Percentiles rank a stretch among this genome's conserved stretches.
phyloP scores from a whole-genome alignment of 1,140 invertebrate genomes.

The Pararge aegeria region DNA sequence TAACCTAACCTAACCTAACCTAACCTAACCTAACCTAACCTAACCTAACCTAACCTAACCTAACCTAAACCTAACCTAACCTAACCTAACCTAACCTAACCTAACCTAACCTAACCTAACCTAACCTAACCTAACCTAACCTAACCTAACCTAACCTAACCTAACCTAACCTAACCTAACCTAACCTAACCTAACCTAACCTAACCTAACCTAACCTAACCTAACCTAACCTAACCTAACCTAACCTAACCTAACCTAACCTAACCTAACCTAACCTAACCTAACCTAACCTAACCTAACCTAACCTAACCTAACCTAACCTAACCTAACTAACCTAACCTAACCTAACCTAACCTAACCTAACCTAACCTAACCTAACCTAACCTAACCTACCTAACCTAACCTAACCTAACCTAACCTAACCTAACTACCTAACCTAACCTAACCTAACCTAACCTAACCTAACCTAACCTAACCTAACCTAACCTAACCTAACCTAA shows the following conservation, averaged over 20 bases:
- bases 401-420: conserved; percentile 22
- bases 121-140: too few relatives aligned
- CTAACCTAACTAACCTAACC: conserved; percentile 17
- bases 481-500: conserved; percentile 32
- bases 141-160: too few relatives aligned
- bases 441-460: conserved; percentile 40
- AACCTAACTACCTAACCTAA: conserved; percentile 19
- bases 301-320: conserved; percentile 27
- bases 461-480: conserved; percentile 37
- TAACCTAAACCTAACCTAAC: too few relatives aligned
- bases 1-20: too few relatives aligned
- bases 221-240: conserved; percentile 32
- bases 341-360: too few relatives aligned
- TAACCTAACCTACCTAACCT: too few relatives aligned
- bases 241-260: conserved; percentile 35
- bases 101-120: too few relatives aligned
- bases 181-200: conserved; percentile 27
- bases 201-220: conserved; percentile 31
- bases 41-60: too few relatives aligned
- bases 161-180: too few relatives aligned
- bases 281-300: conserved; percentile 29
- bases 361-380: conserved; percentile 36
- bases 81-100: too few relatives aligned
- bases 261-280: conserved; percentile 34
- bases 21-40: too few relatives aligned